Conservation (phyloP, 2,797 vertebrate species). For the Argentina silus region DNA sequence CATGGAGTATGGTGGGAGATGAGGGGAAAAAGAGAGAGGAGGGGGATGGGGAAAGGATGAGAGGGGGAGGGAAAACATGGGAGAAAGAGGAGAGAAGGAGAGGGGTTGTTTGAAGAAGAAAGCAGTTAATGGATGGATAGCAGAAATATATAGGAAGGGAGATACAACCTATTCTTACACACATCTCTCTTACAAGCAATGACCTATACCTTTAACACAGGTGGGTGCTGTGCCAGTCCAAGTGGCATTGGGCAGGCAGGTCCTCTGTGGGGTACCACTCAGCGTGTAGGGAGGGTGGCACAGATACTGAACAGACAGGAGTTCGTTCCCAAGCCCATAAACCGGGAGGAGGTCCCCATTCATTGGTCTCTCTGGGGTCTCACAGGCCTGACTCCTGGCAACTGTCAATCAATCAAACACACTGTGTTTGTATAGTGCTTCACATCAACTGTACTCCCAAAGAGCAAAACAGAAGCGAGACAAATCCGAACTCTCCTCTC, state of each 20-base stretch:
- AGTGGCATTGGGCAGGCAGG: conserved; percentile 80
- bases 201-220: conserved; percentile 83
- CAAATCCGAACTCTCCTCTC: no score
- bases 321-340: conserved; percentile 73
- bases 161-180: no score
- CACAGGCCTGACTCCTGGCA: conserved; percentile 78
- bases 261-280: conserved; percentile 81
- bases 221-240: conserved; percentile 87
- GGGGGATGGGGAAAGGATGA: neutral
- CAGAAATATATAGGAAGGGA: no score
- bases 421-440: neutral
- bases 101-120: no score
- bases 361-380: conserved; percentile 73
- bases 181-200: no score
- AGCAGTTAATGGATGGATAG: no score
- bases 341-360: conserved; percentile 82
- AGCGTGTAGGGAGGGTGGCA: conserved; percentile 85
- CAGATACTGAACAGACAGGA: conserved; percentile 77
- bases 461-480: neutral
- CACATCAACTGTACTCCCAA: conserved; percentile 6
- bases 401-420: neutral
- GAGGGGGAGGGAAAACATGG: neutral
- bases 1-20: neutral
- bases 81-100: neutral
- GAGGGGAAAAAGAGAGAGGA: neutral